Base-by-base conservation (phyloP, 1,140 invertebrate genomes). In the Lordiphosa collinella region DNA sequence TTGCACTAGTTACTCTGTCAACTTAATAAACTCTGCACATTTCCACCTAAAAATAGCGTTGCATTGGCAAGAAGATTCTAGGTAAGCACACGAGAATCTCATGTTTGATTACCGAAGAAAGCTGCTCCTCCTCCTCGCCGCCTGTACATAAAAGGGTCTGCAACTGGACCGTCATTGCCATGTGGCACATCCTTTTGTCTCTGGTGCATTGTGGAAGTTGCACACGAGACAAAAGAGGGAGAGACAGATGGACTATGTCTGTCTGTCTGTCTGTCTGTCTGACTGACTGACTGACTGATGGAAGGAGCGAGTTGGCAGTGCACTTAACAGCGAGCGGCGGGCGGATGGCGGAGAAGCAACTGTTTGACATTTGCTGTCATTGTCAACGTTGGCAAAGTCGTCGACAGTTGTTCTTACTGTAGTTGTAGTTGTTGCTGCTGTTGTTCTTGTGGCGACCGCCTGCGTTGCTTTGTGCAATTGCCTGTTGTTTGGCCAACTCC, bases 361-460 rank as follows among this genome's bases (percentile, higher is more conserved):
- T 80, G 65, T 80, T 79, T 80, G 75, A 80, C 75, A 80, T 80
- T 80, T 80, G 71, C 75, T 75, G 70, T 80, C 75, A 80, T 70
- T 82, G 59, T 75, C 65, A 80, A 75, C 50, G 64, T 9, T 35
- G 47, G 40, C 40, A 43, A 16, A 43, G 22, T 69, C 37, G 59
- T 67, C 64, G 49, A 60, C 59, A 61, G n/a, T n/a, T n/a, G n/a
- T 61, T 73, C 54, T 31, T 70, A 43, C 10, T 44, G 51, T 22
- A 70, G 50, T 13, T 37, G 54, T 16, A 46, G 37, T n/a, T 58
- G 31, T 6, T 69, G 32, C 5, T 51, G 9, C 18, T 47, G 57
- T 8, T 50, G 47, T 44, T n/a, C n/a, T n/a, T n/a, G 41, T 12
- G 31, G 35, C 37, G 34, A 40, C 57, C 62, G 54, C 49, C 63